Base-by-base conservation (phyloP, 2,113 vertebrate genomes). In the Salminus brasiliensis region DNA sequence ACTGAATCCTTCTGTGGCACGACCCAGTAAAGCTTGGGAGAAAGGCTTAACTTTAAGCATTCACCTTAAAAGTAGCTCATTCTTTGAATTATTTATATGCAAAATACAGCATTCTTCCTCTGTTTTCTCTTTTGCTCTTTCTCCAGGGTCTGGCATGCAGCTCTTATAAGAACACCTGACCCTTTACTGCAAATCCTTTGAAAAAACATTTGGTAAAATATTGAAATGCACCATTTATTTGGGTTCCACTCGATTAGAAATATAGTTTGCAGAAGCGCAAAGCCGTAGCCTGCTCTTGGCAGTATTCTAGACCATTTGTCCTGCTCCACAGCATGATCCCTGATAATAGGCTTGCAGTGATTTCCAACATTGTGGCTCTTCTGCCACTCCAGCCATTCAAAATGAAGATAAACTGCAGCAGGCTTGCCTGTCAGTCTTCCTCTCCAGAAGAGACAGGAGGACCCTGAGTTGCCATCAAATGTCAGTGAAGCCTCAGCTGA, bases 401-500 rank as follows among this genome's bases (percentile, higher is more conserved):
- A 69, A 60, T 55, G 27, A 30, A 79, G 78, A 68, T 55, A 77
- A 57, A 29, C 32, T 8, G 34, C 2, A 62, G 57, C 13, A 8
- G 34, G 13, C 23, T 57, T 53, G 62, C 57, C 49, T 59, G 47
- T 73, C 34, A 41, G 32, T 1, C 39, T 67, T 4, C 65, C 16
- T 12, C 45, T 66, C 67, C 62, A 66, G 68, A 43, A 70, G 49
- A 27, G 55, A 63, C 63, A 65, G 7, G 27, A 63, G 18, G 70
- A 55, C 78, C 66, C 39, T 8, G 72, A 32, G 57, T 71, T 62
- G 34, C 78, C 74, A 78, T 84, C 79, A 63, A 27, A 41, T 36
- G 55, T 71, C 57, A 81, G 8, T 57, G 32, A 81, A 27, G 25
- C 73, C 60, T 71, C 72, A 66, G 65, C 27, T 29, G 4, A 45